Conservation (phyloP, 2,797 vertebrate species). For the Gallirallus australis region DNA sequence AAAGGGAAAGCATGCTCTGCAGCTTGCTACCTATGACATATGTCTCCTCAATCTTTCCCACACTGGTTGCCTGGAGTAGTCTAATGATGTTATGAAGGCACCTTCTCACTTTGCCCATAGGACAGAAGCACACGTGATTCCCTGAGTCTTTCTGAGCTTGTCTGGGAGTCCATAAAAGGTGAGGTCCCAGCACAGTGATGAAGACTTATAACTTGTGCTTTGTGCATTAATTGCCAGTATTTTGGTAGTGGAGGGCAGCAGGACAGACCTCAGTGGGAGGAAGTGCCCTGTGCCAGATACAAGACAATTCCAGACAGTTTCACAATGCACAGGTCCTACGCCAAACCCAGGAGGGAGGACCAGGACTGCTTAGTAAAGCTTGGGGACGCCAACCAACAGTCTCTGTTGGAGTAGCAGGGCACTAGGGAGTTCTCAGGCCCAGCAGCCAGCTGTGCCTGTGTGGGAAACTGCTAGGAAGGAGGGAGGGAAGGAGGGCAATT, state of each 20-base stretch:
- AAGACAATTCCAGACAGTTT: background rate
- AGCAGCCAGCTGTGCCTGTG: background rate
- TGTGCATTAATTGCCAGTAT: background rate
- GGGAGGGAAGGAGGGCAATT: background rate
- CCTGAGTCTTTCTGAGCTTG: background rate
- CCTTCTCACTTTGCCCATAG: accelerated
- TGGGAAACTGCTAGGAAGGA: background rate
- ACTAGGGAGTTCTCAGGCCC: background rate
- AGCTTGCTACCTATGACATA: background rate
- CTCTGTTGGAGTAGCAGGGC: background rate
- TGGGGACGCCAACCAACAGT: background rate
- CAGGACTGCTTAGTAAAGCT: background rate
- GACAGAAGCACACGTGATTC: background rate
- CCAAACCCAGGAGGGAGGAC: background rate
- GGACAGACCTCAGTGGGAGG: background rate
- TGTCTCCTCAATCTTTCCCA: background rate
- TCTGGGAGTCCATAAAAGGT: background rate
- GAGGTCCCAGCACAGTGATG: background rate
- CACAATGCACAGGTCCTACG: background rate
- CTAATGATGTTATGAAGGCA: background rate
- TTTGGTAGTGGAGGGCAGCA: background rate
- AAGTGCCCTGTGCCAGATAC: background rate
- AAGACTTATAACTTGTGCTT: background rate
- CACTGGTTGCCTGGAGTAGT: background rate
- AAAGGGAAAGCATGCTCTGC: background rate